Evolutionary conservation across 2,797 vertebrate species (phyloP).

Genomic region (Siniperca obscura): DNA sequence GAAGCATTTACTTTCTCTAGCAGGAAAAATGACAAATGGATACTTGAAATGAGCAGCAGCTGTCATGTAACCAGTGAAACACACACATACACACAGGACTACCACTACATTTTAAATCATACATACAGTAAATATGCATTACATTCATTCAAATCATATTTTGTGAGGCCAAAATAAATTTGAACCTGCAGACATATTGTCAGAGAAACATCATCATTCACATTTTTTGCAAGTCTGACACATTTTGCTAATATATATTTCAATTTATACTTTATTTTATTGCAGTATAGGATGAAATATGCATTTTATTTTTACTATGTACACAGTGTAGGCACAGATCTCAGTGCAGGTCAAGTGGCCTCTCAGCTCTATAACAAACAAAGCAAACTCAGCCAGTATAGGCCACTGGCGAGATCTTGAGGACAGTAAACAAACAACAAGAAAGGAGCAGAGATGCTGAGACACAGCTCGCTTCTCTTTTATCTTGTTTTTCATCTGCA

Average conservation of each 20-base stretch:
- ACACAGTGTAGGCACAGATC: background rate
- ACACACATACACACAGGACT: background rate
- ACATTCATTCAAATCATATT: slow-evolving; percentile 8
- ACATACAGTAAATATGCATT: background rate
- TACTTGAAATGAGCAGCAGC: slow-evolving; percentile 24
- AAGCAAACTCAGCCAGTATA: slow-evolving; percentile 32
- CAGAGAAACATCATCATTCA: background rate
- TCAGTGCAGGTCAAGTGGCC: slow-evolving; percentile 47
- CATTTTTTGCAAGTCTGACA: background rate
- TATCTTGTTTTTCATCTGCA: slow-evolving; percentile 29
- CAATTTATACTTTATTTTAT: background rate
- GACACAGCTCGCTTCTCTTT: background rate
- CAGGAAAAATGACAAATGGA: slow-evolving; percentile 39
- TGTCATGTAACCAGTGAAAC: slow-evolving; percentile 10
- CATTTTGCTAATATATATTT: background rate
- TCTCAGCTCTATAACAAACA: slow-evolving; percentile 46
- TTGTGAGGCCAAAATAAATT: background rate
- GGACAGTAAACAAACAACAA: slow-evolving; percentile 39
- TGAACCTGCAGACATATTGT: background rate
- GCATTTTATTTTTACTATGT: background rate
- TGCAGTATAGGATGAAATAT: background rate
- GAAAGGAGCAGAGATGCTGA: slow-evolving; percentile 17
- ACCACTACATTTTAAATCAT: background rate
- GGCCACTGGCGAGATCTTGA: slow-evolving; percentile 18
- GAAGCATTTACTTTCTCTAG: slow-evolving; percentile 42